A percentile compares a stretch with the other conserved stretches of the same genome.
These are phyloP conservation scores for Anguilla japonica DNA, from an alignment of 2,113 vertebrate species.

Conservation along the genomic window DNA sequence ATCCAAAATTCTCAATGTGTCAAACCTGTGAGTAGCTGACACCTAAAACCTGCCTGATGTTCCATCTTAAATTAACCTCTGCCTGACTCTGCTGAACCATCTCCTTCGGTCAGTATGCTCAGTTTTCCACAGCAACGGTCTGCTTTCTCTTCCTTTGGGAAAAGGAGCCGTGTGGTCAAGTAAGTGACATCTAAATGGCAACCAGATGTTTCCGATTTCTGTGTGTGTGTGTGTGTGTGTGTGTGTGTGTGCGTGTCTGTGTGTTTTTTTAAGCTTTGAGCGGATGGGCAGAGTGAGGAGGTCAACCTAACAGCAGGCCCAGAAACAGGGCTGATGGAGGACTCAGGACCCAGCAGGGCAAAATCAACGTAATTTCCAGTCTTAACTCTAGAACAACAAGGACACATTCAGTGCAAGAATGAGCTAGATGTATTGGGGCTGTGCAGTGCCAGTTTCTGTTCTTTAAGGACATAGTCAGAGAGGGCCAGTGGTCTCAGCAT, in stretches of 20 bases:
- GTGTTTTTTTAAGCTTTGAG: conserved; percentile 15
- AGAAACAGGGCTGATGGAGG: neutral
- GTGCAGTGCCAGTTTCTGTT: neutral
- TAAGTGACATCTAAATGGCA: conserved; percentile 17
- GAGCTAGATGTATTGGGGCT: neutral
- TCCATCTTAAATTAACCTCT: neutral
- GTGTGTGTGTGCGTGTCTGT: neutral
- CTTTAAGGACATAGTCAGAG: neutral
- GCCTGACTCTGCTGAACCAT: neutral
- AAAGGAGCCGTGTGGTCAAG: neutral
- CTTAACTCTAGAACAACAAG: neutral
- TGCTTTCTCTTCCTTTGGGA: neutral
- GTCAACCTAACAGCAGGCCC: neutral
- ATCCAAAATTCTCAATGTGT: neutral
- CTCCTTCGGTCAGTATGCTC: neutral
- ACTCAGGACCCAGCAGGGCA: neutral
- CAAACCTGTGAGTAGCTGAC: neutral
- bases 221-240: conserved; percentile 2
- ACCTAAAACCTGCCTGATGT: neutral
- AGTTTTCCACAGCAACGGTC: neutral
- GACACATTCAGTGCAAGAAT: neutral
- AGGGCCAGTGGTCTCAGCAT: neutral
- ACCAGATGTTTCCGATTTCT: conserved; percentile 30
- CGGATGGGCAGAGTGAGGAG: conserved; percentile 8
- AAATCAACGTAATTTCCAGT: neutral